phyloP scores from a whole-genome alignment of 2,888 invertebrate species.

The Noctua fimbriata region DNA sequence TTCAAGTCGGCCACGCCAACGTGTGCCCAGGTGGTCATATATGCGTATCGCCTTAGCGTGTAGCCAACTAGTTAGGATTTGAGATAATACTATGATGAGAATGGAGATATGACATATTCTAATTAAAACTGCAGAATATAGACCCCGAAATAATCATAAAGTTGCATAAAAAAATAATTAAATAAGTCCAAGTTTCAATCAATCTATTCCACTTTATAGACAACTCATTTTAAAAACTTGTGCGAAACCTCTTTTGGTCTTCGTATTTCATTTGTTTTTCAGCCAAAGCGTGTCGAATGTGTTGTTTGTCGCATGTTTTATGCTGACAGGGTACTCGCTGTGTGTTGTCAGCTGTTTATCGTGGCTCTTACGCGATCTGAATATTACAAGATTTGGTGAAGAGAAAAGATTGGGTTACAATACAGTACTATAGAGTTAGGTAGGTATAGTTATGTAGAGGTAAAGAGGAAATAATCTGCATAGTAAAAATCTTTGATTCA shows the following conservation, averaged over 20 bases:
- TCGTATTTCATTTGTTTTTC: constrained; percentile 33
- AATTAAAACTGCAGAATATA: too few relatives aligned
- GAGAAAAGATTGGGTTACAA: neutral
- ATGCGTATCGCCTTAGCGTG: too few relatives aligned
- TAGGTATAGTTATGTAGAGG: neutral
- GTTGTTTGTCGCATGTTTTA: constrained; percentile 26
- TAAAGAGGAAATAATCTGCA: neutral
- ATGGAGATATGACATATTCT: too few relatives aligned
- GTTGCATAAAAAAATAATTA: too few relatives aligned
- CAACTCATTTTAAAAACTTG: neutral
- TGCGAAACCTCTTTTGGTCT: constrained; percentile 13
- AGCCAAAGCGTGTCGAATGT: constrained; percentile 8
- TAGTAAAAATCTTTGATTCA: too few relatives aligned
- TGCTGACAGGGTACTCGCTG: constrained; percentile 5
- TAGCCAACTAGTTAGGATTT: too few relatives aligned
- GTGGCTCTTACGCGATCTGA: constrained; percentile 18
- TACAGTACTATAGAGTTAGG: neutral
- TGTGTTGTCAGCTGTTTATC: constrained; percentile 44
- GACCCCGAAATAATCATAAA: neutral
- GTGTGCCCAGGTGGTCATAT: too few relatives aligned
- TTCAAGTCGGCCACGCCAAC: too few relatives aligned
- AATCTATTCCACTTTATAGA: neutral
- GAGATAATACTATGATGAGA: too few relatives aligned
- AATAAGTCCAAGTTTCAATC: neutral
- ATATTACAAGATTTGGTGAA: constrained; percentile 16